These are phyloP conservation scores for Reinhardtius hippoglossoides DNA, from an alignment of 2,113 vertebrate species.

Conservation along the genomic window DNA sequence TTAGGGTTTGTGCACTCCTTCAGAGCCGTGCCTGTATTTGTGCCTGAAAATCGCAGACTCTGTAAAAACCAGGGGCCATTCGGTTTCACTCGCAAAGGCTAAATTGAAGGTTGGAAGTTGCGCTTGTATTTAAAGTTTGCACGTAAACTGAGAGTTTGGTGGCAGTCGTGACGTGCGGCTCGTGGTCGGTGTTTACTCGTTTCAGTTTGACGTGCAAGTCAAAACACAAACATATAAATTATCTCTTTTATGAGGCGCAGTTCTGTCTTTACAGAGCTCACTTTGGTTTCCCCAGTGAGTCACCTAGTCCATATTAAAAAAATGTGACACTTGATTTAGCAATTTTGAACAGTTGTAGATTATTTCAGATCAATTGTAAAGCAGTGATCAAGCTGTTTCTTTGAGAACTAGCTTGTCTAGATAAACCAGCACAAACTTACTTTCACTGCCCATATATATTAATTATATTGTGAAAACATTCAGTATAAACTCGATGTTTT, in stretches of 20 bases:
- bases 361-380: slow-evolving; percentile 16
- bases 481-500: too few species aligned
- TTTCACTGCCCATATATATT: background rate
- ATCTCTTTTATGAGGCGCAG: slow-evolving; percentile 66
- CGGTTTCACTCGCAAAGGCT: slow-evolving; percentile 22
- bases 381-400: background rate
- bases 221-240: slow-evolving; percentile 69
- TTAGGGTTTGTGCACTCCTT: slow-evolving; percentile 52
- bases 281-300: slow-evolving; percentile 25
- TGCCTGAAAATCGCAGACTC: slow-evolving; percentile 61
- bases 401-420: background rate
- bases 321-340: slow-evolving; percentile 3
- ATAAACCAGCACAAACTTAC: background rate
- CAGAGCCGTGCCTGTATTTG: slow-evolving; percentile 49
- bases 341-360: background rate
- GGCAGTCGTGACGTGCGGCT: slow-evolving; percentile 34
- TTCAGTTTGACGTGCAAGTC: slow-evolving; percentile 54
- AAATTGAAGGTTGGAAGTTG: slow-evolving; percentile 63
- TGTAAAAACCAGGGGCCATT: slow-evolving; percentile 41
- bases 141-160: slow-evolving; percentile 58
- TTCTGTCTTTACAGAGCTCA: slow-evolving; percentile 38
- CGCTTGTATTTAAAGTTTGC: slow-evolving; percentile 68
- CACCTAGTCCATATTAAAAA: background rate
- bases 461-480: too few species aligned
- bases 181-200: slow-evolving; percentile 53